phyloP scores from a whole-genome alignment of 2,113 vertebrate genomes.

The Malurus melanocephalus region DNA sequence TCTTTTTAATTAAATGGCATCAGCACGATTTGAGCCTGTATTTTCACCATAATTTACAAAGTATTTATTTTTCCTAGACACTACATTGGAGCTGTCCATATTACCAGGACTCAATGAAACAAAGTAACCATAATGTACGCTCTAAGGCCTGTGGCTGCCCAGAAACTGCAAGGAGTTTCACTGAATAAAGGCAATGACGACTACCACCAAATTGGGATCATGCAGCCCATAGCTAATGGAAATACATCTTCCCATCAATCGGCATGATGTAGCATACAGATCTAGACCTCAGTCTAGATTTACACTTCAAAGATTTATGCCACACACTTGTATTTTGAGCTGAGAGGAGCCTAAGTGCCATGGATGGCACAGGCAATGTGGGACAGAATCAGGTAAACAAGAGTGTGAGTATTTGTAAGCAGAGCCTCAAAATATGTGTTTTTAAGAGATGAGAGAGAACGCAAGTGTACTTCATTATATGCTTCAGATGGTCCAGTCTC shows the following conservation, averaged over 20 bases:
- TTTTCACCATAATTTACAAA: not conserved
- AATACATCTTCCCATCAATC: not conserved
- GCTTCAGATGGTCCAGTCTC: slow-evolving; percentile 7
- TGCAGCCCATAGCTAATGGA: not conserved
- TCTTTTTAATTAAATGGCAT: slow-evolving; percentile 6
- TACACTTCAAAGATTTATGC: not conserved
- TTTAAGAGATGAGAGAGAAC: not conserved
- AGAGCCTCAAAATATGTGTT: not conserved
- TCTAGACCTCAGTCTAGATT: not conserved
- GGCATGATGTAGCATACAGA: not conserved
- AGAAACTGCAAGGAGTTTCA: not conserved
- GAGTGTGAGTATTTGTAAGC: not conserved
- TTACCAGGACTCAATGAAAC: not conserved
- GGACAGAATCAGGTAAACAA: not conserved
- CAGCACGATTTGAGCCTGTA: not conserved
- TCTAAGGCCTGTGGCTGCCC: not conserved
- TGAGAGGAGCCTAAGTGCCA: not conserved
- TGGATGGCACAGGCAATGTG: not conserved
- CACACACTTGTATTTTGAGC: not conserved
- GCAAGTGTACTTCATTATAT: not conserved
- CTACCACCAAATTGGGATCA: not conserved
- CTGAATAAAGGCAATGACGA: not conserved
- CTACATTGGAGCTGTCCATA: not conserved
- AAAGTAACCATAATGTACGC: not conserved
- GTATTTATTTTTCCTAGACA: not conserved